Conservation (phyloP, 2,113 vertebrate genomes). For the Sinocyclocheilus maitianheensis region DNA sequence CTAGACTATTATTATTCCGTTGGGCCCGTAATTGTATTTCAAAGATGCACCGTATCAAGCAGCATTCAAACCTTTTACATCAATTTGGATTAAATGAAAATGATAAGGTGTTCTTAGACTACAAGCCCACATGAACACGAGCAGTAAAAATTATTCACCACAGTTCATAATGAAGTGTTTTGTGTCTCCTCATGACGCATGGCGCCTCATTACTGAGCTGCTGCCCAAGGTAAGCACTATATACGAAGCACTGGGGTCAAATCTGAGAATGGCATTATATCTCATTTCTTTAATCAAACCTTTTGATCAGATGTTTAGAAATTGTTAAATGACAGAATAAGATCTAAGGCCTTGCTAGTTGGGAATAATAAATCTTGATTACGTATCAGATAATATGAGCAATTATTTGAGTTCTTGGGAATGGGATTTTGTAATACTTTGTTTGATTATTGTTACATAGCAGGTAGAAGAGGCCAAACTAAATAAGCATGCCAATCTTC, state of each 20-base stretch:
- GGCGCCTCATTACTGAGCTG: slow-evolving; percentile 7
- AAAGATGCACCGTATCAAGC: slow-evolving; percentile 29
- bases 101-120: slow-evolving; percentile 36
- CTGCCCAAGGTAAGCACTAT: neutral
- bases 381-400: neutral
- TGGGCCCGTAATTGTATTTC: slow-evolving; percentile 32
- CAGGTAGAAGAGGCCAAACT: neutral
- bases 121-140: slow-evolving; percentile 7
- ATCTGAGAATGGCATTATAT: neutral
- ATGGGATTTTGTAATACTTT: slow-evolving; percentile 5
- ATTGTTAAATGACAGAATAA: neutral
- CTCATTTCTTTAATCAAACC: slow-evolving; percentile 8
- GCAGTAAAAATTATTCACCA: slow-evolving; percentile 26
- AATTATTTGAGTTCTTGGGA: neutral
- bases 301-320: neutral
- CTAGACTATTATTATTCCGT: slow-evolving; percentile 12
- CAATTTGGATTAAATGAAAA: slow-evolving; percentile 44
- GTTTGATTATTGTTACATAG: slow-evolving; percentile 18
- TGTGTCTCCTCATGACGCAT: slow-evolving; percentile 19
- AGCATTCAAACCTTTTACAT: slow-evolving; percentile 34
- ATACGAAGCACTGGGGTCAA: neutral
- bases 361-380: neutral
- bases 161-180: slow-evolving; percentile 42
- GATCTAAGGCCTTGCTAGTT: neutral
- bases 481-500: slow-evolving; percentile 44